Percentiles rank a stretch among this genome's conserved stretches.
These are phyloP conservation scores for Terrapene triunguis DNA, from an alignment of 2,113 vertebrate genomes.

Conservation along the genomic window DNA sequence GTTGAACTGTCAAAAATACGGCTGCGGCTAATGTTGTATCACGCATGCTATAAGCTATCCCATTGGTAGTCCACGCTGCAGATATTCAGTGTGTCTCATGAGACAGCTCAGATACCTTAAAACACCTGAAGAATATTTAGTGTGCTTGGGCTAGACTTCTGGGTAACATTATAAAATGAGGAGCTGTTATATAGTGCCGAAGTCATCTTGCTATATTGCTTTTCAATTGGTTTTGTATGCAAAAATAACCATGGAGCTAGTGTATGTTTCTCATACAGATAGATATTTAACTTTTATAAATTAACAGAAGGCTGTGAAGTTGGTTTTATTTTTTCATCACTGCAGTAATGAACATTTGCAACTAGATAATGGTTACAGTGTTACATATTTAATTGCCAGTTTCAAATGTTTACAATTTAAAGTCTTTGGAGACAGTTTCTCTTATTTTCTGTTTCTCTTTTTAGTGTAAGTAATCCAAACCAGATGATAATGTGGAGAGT, in stretches of 20 bases:
- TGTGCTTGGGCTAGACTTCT: background rate
- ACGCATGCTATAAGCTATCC: background rate
- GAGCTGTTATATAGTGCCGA: background rate
- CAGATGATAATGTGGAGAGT: background rate
- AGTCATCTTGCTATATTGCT: slow-evolving; percentile 37
- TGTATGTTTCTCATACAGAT: slow-evolving; percentile 18
- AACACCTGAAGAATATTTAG: background rate
- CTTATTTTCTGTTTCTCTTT: background rate
- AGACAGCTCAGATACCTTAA: background rate
- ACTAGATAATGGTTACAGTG: background rate
- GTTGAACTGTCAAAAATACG: slow-evolving; percentile 2
- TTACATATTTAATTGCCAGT: background rate
- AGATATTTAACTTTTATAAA: slow-evolving; percentile 59
- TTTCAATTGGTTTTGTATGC: slow-evolving; percentile 50
- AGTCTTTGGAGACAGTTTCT: background rate
- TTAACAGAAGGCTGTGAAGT: slow-evolving; percentile 34
- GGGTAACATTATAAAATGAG: slow-evolving; percentile 15
- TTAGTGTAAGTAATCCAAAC: background rate
- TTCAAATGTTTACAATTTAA: background rate
- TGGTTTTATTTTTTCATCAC: slow-evolving; percentile 52
- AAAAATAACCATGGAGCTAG: slow-evolving; percentile 2
- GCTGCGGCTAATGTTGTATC: background rate
- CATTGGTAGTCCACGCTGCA: background rate
- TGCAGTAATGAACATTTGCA: slow-evolving; percentile 26
- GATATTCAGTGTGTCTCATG: background rate